Base-by-base conservation (phyloP, 2,888 invertebrate species). In the Orchesella flavescens region DNA sequence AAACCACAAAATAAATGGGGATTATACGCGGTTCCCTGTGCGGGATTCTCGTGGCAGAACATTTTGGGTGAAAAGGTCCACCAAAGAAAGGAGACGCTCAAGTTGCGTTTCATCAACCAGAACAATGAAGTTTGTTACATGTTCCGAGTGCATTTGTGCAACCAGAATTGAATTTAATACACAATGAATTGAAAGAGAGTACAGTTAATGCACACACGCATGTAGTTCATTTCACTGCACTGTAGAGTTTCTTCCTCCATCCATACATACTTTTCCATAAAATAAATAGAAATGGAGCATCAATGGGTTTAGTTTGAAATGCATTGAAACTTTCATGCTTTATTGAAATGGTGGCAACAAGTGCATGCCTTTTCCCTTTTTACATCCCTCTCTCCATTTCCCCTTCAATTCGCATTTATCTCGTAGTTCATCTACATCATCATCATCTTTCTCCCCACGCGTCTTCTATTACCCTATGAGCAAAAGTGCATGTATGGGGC, bases 271-370 rank as follows among this genome's bases (percentile, higher is more conserved):
- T 46, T 43, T 34, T 34, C 34, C 34, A 34, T 34, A 34, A 34
- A 34, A 34, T 34, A 34, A 34, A 34, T 34, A 34, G 34, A 34
- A 34, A 34, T 34, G 34, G 34, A 34, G 34, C 34, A 34, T 21
- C 61, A 65, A 43, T 12, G 24, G n/a, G 44, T 23, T 69, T 49
- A 15, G 65, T 15, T 73, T 61, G 49, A 23, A 44, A 9, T 44
- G 49, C 13, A 21, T n/a, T 66, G n/a, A 19, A 15, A 65, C 53
- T 17, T 24, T 23, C 23, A 23, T 53, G 21, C 49, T 7, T 24
- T 34, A 34, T 34, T 34, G 34, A 7, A 34, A 34, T 34, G 34
- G 7, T 34, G 85, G 82, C 85, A 85, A 85, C 85, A 85, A 85
- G 85, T 85, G 85, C 79, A 59, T 59, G 59, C 19, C 3, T 63